Base-by-base conservation (phyloP, 2,797 vertebrate species). In the Antennarius maculatus region DNA sequence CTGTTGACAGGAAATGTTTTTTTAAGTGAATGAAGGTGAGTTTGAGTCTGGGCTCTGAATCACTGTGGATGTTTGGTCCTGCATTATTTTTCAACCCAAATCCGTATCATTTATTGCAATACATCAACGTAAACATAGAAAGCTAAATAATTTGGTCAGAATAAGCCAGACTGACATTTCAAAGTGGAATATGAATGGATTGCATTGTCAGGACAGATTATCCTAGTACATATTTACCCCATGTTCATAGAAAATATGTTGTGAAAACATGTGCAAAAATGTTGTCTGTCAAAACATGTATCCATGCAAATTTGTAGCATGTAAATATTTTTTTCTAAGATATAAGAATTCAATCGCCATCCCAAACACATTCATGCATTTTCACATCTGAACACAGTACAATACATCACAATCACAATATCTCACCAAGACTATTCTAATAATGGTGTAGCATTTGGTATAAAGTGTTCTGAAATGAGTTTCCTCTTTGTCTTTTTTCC, bases 401-500 rank as follows among this genome's bases (percentile, higher is more conserved):
- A 56, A 55, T 48, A n/a, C 29, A 66, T 61, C 48, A 72, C 37
- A 39, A 39, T 5, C 37, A 39, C 49, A 52, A 74, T 63, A 72
- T 78, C 57, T 65, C 62, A 71, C 52, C 46, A 52, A 50, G 50
- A 53, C 47, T 45, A 51, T 70, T 61, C 11, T 66, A 68, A 62
- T 75, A 55, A 23, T 67, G 53, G 16, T 43, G 51, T 42, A 39
- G 23, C 37, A 46, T 57, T 61, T 63, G 28, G 45, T 64, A 27
- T 63, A 39, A 79, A 78, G 53, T 31, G 50, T 60, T 69, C n/a
- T 31, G 58, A 61, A 61, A 66, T 74, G 62, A 58, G 67, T 73
- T 83, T 76, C 69, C 62, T 75, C 48, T 65, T 57, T 82, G 80
- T 68, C 57, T 72, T 78, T 79, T 75, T 81, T 82, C 85, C 84